A percentile compares a stretch with the other conserved stretches of the same genome.
Evolutionary conservation across 2,888 invertebrate genomes (phyloP).

Genomic region (Melinaea menophilus): DNA sequence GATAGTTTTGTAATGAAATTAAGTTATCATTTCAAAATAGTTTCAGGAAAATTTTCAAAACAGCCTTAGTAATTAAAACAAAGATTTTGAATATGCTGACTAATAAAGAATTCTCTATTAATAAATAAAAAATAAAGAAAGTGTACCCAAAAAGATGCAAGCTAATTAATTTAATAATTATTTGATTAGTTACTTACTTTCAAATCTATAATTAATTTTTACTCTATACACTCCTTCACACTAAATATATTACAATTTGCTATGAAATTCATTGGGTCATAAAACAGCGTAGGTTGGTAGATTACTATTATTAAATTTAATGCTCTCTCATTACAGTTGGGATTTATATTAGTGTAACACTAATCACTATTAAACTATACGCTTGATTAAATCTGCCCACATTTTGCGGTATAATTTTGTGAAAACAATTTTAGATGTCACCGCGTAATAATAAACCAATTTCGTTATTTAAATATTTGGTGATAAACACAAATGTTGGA

Average conservation of each 20-base stretch:
- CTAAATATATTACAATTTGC: conserved; percentile 3
- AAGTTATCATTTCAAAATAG: too few relatives aligned
- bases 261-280: conserved; percentile 1
- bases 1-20: too few relatives aligned
- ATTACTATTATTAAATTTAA: conserved; percentile 15
- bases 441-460: conserved; percentile 15
- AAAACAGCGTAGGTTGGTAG: conserved; percentile 11
- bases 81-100: too few relatives aligned
- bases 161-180: too few relatives aligned
- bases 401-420: conserved; percentile 14
- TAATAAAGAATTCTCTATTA: too few relatives aligned
- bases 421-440: conserved; percentile 18
- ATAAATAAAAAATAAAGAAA: too few relatives aligned
- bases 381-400: conserved; percentile 17
- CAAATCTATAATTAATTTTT: not conserved
- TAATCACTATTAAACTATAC: conserved; percentile 18
- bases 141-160: too few relatives aligned
- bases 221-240: not conserved
- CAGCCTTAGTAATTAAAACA: too few relatives aligned
- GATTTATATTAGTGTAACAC: conserved; percentile 10
- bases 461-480: conserved; percentile 5
- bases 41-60: too few relatives aligned
- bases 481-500: too few relatives aligned
- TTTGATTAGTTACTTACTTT: too few relatives aligned
- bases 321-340: conserved; percentile 14